Base-by-base conservation (phyloP, 2,888 invertebrate genomes). In the Seladonia tumulorum region DNA sequence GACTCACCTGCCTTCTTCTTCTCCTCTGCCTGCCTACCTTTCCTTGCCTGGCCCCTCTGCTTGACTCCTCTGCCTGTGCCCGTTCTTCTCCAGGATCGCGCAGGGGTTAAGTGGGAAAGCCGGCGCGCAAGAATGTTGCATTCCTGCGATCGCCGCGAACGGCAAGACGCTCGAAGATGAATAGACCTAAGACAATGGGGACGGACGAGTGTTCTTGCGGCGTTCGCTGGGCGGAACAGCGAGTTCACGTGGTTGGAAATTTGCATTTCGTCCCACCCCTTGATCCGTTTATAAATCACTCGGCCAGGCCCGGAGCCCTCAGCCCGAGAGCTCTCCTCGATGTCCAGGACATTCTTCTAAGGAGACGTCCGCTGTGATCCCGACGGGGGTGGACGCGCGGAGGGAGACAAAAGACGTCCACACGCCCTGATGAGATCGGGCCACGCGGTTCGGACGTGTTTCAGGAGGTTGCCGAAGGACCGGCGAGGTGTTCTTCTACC, bases 101-200 rank as follows among this genome's bases (percentile, higher is more conserved):
- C 53, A 29, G 81, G 70, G 87, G 91, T 90, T 89, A 91, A 90
- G 87, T 81, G 87, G 89, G 87, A 88, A 90, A 88, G 84, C 79
- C 82, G 47, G 76, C 82, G 83, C 82, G 83, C 83, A 77, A 83
- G 88, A 85, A 85, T 84, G 86, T 83, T 82, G 76, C 85, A 80
- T 88, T 88, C 88, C 92, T 72, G 12, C 66, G 72, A 22, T 35
- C 57, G 74, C 78, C 74, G 29, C 63, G 79, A 63, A 63, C 60
- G 66, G 57, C 47, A 75, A 83, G 87, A 82, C 66, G 79, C 82
- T 76, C 86, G 88, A 91, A 93, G 93, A 94, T 94, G 91, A 94
- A 94, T 94, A 93, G 93, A 90, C 91, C 87, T 89, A 91, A 94
- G 92, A 94, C 94, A 94, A 94, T 94, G 93, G 92, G 88, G 87